These are phyloP conservation scores for Palythoa heliodiscus DNA, from an alignment of 92 coral and sea anemone species.

Conservation along the genomic window DNA sequence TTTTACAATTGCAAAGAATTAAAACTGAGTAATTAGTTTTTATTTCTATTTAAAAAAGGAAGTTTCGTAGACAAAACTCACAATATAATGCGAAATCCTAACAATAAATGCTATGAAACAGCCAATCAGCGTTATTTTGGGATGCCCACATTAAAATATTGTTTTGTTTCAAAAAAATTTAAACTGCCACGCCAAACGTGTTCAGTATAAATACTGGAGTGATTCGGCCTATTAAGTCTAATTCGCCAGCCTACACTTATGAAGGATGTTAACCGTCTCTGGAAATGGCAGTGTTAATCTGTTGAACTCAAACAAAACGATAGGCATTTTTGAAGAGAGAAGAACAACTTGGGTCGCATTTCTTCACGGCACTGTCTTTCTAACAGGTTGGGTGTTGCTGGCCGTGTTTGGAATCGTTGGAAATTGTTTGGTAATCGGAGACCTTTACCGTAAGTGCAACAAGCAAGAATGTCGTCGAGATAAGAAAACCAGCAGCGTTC, in stretches of 20 bases:
- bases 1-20: no score
- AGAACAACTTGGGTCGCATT: constrained; percentile 22
- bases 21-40: no score
- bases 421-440: constrained; percentile 11
- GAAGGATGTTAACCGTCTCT: not conserved
- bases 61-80: no score
- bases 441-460: constrained; percentile 21
- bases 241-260: not conserved
- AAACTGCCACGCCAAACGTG: no score
- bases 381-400: not conserved
- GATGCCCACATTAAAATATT: no score
- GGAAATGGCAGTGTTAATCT: not conserved
- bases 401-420: not conserved
- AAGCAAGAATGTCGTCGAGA: constrained; percentile 10
- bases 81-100: no score
- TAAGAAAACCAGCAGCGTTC: constrained; percentile 7
- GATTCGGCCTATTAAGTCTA: not conserved
- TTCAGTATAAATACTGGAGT: not conserved
- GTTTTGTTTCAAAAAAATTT: no score
- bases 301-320: not conserved
- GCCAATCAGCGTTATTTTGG: no score
- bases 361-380: not conserved
- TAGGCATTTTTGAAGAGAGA: not conserved
- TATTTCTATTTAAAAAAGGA: no score
- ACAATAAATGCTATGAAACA: no score